Percentiles rank a stretch among this genome's conserved stretches.
Evolutionary conservation across 2,113 vertebrate genomes (phyloP).

Genomic region (Megaleporinus macrocephalus): DNA sequence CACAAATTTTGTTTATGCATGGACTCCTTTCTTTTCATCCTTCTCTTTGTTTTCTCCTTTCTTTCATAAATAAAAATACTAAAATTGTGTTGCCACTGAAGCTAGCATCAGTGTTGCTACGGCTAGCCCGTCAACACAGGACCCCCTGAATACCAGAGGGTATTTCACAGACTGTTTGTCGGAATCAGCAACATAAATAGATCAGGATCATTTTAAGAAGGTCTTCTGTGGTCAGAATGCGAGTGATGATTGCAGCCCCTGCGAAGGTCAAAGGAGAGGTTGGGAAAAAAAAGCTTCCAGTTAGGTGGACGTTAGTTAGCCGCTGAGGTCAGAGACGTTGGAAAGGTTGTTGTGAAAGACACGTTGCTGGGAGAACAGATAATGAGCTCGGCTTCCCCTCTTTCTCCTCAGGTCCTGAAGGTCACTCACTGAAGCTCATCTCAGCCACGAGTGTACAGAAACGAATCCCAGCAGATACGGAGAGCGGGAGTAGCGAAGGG

Average conservation of each 20-base stretch:
- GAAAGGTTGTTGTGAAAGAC: slow-evolving; percentile 26
- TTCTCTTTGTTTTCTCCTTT: no score
- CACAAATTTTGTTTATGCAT: no score
- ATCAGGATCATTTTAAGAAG: not conserved
- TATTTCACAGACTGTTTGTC: no score
- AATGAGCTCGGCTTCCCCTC: slow-evolving; percentile 15
- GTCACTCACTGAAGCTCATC: not conserved
- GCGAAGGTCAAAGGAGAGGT: slow-evolving; percentile 12
- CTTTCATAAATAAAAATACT: no score
- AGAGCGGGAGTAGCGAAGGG: not conserved
- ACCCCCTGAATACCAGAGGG: no score
- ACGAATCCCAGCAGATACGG: not conserved
- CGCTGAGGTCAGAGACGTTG: slow-evolving; percentile 6
- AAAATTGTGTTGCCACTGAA: no score
- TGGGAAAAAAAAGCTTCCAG: not conserved
- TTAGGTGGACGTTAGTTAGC: not conserved
- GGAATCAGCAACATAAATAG: no score
- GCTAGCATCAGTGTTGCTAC: no score
- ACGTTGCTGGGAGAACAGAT: slow-evolving; percentile 1
- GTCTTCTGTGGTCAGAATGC: not conserved
- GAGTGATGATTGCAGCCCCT: not conserved
- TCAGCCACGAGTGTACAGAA: not conserved
- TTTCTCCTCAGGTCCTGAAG: not conserved
- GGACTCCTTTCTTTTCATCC: no score
- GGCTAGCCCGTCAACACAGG: no score